Evolutionary conservation across 2,888 invertebrate species (phyloP), one percentile per base, ranked within the genome.

Genomic region (Notodonta ziczac): DNA sequence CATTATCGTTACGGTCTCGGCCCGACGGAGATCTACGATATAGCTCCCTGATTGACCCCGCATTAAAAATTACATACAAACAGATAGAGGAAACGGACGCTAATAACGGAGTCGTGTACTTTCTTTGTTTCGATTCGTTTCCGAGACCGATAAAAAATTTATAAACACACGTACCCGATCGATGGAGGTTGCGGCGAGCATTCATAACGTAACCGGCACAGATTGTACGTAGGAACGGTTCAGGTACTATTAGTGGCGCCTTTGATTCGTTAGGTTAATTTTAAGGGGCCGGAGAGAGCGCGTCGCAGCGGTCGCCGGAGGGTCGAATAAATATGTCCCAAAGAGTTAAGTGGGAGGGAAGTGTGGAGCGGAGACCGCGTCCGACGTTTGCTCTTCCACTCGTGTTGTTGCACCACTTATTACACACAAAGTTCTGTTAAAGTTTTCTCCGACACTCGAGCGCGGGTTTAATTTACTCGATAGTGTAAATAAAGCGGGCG

Each of bases 351-450:
- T 93, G 92, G 89, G 83, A 88, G 87, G 84, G 91, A 90, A 91
- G 92, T 91, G 88, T 81, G 90, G 87, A 86, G 89, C 89, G 86
- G 85, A 87, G 91, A 89, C 91, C 92, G 91, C 90, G 92, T 87
- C 93, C 91, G 86, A 90, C 94, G 94, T 94, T 94, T 92, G 92
- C 94, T 93, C 93, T 93, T 93, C 92, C 89, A 91, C 89, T 92
- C 88, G 90, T 91, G 94, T 93, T 93, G 93, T 93, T 94, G 93
- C 93, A 93, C 93, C 93, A 94, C 94, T 94, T 94, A 94, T 94
- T 94, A 94, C 93, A 92, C 91, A 92, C 92, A 90, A 94, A 93
- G 93, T 93, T 93, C 92, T 85, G 91, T 87, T 89, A 91, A 93
- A 93, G 93, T 93, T 93, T 92, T 85, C 90, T 88, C 91, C 89